Conservation (phyloP, 2,888 invertebrate genomes). For the Didymodactylos carnosus region DNA sequence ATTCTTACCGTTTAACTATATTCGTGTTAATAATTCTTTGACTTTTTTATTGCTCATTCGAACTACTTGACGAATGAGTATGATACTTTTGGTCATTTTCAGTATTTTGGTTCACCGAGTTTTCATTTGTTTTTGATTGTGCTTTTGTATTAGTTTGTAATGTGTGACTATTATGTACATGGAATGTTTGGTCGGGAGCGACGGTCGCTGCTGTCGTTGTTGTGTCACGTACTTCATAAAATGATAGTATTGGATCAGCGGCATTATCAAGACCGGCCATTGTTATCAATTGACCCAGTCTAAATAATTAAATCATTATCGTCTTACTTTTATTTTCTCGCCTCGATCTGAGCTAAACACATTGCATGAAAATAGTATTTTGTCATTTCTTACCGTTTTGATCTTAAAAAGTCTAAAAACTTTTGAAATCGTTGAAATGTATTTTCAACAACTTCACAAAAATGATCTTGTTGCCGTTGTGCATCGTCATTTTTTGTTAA, state of each 20-base stretch:
- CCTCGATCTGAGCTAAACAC: not conserved
- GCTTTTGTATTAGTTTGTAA: no score
- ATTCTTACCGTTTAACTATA: no score
- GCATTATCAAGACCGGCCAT: not conserved
- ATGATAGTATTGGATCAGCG: not conserved
- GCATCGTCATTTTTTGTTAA: not conserved
- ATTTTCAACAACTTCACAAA: slow-evolving; percentile 25
- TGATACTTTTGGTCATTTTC: no score
- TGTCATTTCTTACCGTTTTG: not conserved
- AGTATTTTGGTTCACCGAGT: no score
- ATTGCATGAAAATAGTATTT: not conserved
- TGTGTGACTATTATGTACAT: no score
- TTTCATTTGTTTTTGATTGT: no score
- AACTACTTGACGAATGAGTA: no score
- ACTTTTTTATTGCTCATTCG: no score
- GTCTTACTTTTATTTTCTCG: no score
- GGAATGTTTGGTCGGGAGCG: no score
- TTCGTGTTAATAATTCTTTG: no score
- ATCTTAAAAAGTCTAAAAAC: slow-evolving; percentile 28
- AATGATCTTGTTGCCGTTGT: not conserved
- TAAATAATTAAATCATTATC: not conserved
- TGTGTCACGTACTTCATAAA: not conserved
- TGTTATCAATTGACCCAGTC: not conserved
- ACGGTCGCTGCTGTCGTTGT: not conserved
- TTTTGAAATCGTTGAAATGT: slow-evolving; percentile 32